Conservation (phyloP, 2,888 invertebrate genomes). For the Rhabditophanes sp. region DNA sequence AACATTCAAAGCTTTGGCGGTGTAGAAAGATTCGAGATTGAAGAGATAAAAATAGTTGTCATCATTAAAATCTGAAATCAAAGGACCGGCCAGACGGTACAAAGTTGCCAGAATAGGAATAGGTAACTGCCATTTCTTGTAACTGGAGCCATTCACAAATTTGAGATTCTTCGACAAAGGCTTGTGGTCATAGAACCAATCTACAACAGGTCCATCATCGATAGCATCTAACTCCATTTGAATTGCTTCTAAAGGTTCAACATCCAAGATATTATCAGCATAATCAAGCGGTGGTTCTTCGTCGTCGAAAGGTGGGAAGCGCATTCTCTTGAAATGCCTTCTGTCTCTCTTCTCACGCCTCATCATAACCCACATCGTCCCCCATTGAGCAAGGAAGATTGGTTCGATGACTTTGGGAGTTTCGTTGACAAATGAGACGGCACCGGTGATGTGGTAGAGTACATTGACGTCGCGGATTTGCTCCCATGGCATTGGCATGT, state of each 20-base stretch:
- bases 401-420: constrained; percentile 99
- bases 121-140: constrained; percentile 83
- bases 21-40: constrained; percentile 97
- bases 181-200: constrained; percentile 97
- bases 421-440: constrained; percentile 98
- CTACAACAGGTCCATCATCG: constrained; percentile 59
- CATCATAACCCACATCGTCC: constrained; percentile 99
- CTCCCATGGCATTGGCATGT: constrained; percentile 99
- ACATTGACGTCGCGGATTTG: constrained; percentile 91
- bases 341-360: constrained; percentile 54
- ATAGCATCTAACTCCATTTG: constrained; percentile 81
- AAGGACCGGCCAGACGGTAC: constrained; percentile 88
- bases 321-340: constrained; percentile 96
- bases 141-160: constrained; percentile 85
- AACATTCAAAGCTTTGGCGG: constrained; percentile 96
- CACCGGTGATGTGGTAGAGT: constrained; percentile 94
- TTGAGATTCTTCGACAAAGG: constrained; percentile 73
- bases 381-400: constrained; percentile 98
- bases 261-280: constrained; percentile 94
- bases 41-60: constrained; percentile 97
- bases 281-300: constrained; percentile 98
- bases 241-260: constrained; percentile 93
- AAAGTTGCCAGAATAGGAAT: constrained; percentile 93
- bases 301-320: constrained; percentile 98
- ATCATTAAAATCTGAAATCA: constrained; percentile 80